A percentile compares a stretch with the other conserved stretches of the same genome.
Evolutionary conservation across 2,888 invertebrate species (phyloP).

Genomic region (Eristalis arbustorum): DNA sequence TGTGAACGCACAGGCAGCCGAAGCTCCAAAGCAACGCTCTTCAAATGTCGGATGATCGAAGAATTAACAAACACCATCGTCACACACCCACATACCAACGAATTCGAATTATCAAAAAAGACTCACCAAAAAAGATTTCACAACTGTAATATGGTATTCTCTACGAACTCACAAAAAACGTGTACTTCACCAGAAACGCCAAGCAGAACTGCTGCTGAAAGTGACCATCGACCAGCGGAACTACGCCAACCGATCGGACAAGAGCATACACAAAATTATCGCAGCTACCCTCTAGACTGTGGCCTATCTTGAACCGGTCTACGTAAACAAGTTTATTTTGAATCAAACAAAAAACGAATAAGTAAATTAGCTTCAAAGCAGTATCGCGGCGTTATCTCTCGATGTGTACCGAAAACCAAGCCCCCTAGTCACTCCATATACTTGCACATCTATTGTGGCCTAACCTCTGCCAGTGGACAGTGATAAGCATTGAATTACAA

Average conservation of each 20-base stretch:
- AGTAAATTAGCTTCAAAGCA: background rate
- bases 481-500: slow-evolving; percentile 28
- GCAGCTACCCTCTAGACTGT: background rate
- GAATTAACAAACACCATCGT: background rate
- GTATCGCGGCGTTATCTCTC: slow-evolving; percentile 4
- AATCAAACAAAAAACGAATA: background rate
- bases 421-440: slow-evolving; percentile 17
- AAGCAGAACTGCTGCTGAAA: slow-evolving; percentile 30
- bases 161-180: background rate
- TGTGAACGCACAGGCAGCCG: background rate
- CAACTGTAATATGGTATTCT: background rate
- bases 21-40: background rate
- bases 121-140: background rate
- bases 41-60: background rate
- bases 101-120: background rate
- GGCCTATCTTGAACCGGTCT: slow-evolving; percentile 20
- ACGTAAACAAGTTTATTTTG: slow-evolving; percentile 27
- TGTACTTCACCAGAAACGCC: slow-evolving; percentile 6
- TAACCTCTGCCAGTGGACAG: slow-evolving; percentile 6
- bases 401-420: slow-evolving; percentile 27
- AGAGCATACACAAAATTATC: background rate
- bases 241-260: background rate
- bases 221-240: background rate
- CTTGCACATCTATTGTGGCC: background rate
- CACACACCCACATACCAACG: background rate